Base-by-base conservation (phyloP, 1,140 invertebrate species). In the Drosophila bocqueti region DNA sequence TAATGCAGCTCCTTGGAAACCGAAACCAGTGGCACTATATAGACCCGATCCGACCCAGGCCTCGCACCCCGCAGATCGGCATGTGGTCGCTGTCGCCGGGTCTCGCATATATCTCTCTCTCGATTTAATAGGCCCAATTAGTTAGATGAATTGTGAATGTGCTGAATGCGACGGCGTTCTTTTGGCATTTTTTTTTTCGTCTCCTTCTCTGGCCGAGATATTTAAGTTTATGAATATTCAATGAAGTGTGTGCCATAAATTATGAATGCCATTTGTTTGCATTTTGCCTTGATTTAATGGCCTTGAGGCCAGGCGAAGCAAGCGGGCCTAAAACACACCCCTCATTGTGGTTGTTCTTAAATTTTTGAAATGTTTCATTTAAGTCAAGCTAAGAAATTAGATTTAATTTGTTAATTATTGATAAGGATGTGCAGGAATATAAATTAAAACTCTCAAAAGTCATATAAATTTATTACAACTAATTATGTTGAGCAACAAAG, bases 181-280 rank as follows among this genome's bases (percentile, higher is more conserved):
- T 72, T 72, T 26, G 62, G 61, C 55, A 18, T 18, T 18, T 52
- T 31, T 52, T 50, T 18, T 29, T n/a, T 72, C 26, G 18, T 47
- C 26, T 55, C 50, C 52, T 67, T 55, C 47, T 67, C 40, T 46
- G 67, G 75, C 64, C 67, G 52, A 90, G 85, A 90, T 90, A 90
- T 90, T 90, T 76, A 85, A 85, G 85, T 90, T 89, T 91, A 90
- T 90, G 85, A 90, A 90, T 90, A 90, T 90, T 90, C 85, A 90
- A 90, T 90, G 85, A 85, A 85, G 86, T 90, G 86, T 85, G 79
- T 76, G 78, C 75, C 75, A 89, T 90, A 89, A 89, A 89, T 89
- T 89, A 90, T 90, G 76, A 81, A 85, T 89, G 85, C 78, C 85
- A 89, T 87, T 87, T 87, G 83, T 87, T 87, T 81, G 81, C 65